phyloP scores from a whole-genome alignment of 92 coral and sea anemone genomes.

The Siderastrea radians region DNA sequence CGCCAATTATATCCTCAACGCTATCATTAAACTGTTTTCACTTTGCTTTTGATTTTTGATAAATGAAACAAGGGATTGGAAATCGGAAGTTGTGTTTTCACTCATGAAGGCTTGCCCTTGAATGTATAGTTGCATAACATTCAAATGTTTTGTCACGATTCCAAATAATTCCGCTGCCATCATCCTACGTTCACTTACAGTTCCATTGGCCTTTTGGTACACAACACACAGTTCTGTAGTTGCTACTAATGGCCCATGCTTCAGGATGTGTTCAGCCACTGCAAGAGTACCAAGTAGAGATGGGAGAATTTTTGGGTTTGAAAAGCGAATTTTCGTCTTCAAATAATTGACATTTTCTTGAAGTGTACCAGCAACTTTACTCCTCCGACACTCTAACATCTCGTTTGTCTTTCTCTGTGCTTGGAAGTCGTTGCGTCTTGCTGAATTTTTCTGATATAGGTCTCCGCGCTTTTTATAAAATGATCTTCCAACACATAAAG shows the following conservation, averaged over 20 bases:
- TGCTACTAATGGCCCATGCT: slow-evolving; percentile 61
- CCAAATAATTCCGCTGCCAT: slow-evolving; percentile 65
- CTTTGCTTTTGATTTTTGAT: slow-evolving; percentile 31
- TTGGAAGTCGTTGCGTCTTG: not conserved
- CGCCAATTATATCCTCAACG: slow-evolving; percentile 54
- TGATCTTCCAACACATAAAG: slow-evolving; percentile 17
- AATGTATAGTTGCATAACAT: slow-evolving; percentile 52
- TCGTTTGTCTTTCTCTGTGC: not conserved
- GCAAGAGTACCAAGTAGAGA: slow-evolving; percentile 42
- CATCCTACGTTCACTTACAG: slow-evolving; percentile 53
- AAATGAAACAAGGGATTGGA: slow-evolving; percentile 55
- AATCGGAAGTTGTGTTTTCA: slow-evolving; percentile 61
- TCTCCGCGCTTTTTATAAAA: slow-evolving; percentile 32
- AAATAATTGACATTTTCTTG: slow-evolving; percentile 37
- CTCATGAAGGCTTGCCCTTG: slow-evolving; percentile 61
- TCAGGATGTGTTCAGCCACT: slow-evolving; percentile 47
- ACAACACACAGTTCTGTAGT: slow-evolving; percentile 53
- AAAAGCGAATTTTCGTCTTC: slow-evolving; percentile 26
- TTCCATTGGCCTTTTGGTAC: slow-evolving; percentile 38
- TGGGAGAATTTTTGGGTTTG: slow-evolving; percentile 16
- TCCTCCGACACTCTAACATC: slow-evolving; percentile 36
- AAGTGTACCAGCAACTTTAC: slow-evolving; percentile 51
- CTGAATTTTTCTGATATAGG: slow-evolving; percentile 24
- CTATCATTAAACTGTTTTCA: slow-evolving; percentile 49
- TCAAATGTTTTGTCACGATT: slow-evolving; percentile 48